These are phyloP conservation scores for Palythoa heliodiscus DNA, from an alignment of 92 coral and sea anemone genomes.

Conservation along the genomic window DNA sequence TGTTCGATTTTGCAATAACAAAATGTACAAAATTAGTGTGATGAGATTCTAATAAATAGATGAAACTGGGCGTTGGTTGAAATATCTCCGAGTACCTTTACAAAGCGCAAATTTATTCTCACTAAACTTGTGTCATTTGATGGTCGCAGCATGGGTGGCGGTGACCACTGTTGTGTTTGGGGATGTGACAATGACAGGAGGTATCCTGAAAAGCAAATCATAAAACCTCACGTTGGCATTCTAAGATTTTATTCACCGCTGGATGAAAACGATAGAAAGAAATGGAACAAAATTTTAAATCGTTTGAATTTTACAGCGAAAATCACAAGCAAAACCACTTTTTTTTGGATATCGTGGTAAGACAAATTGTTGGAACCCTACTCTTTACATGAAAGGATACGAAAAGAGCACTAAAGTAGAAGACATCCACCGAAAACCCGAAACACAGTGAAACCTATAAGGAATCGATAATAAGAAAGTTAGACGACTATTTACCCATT, in stretches of 20 bases:
- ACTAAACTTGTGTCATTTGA: slow-evolving; percentile 5
- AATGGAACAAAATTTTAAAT: slow-evolving; percentile 43
- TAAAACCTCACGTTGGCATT: slow-evolving; percentile 55
- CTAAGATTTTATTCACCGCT: slow-evolving; percentile 32
- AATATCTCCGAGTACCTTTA: not conserved
- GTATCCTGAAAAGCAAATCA: slow-evolving; percentile 56
- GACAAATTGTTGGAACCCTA: too few relatives aligned
- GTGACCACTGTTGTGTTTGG: slow-evolving; percentile 49
- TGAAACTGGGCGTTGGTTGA: too few relatives aligned
- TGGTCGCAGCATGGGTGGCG: not conserved
- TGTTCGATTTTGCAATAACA: too few relatives aligned
- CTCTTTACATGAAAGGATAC: slow-evolving; percentile 62
- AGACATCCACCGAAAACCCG: slow-evolving; percentile 38
- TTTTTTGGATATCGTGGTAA: too few relatives aligned
- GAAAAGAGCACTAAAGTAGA: slow-evolving; percentile 46
- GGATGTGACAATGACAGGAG: slow-evolving; percentile 62
- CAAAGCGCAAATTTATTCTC: not conserved
- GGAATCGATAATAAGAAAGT: not conserved
- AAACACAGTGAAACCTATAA: not conserved
- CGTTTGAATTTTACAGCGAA: slow-evolving; percentile 54
- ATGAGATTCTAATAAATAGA: not conserved
- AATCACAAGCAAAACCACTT: too few relatives aligned
- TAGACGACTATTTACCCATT: not conserved
- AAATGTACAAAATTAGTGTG: too few relatives aligned
- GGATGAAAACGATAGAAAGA: not conserved